Evolutionary conservation across 2,797 vertebrate genomes (phyloP).

Genomic region (Threskiornis aethiopicus): DNA sequence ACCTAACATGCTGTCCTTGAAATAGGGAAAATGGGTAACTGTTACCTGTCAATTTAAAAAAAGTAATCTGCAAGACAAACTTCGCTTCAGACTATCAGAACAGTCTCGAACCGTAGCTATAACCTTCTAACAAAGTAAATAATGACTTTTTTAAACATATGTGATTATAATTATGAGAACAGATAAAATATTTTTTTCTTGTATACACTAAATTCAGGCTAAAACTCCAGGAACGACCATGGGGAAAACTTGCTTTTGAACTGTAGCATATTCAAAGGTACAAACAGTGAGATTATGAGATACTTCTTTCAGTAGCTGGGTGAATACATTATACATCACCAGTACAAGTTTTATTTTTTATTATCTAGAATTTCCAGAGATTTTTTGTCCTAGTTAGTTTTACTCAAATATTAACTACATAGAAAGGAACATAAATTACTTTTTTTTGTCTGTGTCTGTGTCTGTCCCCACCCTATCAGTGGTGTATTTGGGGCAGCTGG

Average conservation of each 20-base stretch:
- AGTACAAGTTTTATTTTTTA: not conserved
- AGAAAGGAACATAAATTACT: not conserved
- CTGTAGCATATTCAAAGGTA: not conserved
- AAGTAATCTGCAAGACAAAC: not conserved
- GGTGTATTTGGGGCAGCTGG: not conserved
- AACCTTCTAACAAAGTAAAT: not conserved
- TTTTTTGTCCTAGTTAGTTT: not conserved
- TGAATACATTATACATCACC: not conserved
- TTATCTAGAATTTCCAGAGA: not conserved
- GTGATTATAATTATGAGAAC: not conserved
- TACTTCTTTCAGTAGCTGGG: not conserved
- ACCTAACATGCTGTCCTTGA: not conserved
- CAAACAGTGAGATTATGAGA: not conserved
- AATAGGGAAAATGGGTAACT: not conserved
- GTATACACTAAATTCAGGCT: not conserved
- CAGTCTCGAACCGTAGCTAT: accelerated
- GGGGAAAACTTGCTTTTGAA: not conserved
- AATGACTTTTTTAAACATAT: not conserved
- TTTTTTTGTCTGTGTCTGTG: not conserved
- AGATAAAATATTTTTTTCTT: not conserved
- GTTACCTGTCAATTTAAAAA: not conserved
- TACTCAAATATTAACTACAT: not conserved
- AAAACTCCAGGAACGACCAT: not conserved
- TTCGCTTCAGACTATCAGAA: not conserved
- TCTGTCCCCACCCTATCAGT: not conserved